Base-by-base conservation (phyloP, 2,888 invertebrate genomes). In the Orthosia incerta region DNA sequence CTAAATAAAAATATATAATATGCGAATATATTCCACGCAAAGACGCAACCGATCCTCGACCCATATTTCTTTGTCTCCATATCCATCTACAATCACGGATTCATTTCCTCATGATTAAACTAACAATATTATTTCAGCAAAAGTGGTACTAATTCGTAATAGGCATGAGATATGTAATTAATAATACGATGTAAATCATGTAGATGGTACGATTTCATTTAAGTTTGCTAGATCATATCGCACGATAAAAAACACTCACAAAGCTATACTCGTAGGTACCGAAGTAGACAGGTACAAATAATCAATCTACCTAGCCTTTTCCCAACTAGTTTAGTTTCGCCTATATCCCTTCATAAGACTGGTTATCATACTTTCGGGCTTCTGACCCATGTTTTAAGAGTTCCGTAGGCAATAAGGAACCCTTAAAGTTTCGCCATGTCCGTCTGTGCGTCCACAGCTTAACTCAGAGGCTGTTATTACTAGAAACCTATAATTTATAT, bases 141-240 rank as follows among this genome's bases (percentile, higher is more conserved):
- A 45, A 53, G 2, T 64, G 11, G 9, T 18, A 68, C n/a, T 16
- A 57, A 50, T 74, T 74, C 15, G 7, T 51, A 20, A 23, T n/a
- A 39, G 5, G 53, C 51, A 20, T 45, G 16, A 26, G 48, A 45
- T 31, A 73, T 13, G 3, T 61, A 67, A 73, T 63, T 64, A 74
- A 26, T 63, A 51, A 53, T 23, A 76, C 13, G 18, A 80, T 80
- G 76, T 79, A 80, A 31, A 77, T 53, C 50, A 56, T 74, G 56
- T 79, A 78, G 67, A 75, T 78, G 53, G 51, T 11, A 13, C 50
- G 51, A 74, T 66, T 74, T 50, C 48, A 66, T 46, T 59, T 23
- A n/a, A 53, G 59, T 50, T 31, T 18, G 20, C 59, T 80, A 20
- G 67, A 67, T 77, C 23, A 23, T 67, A 55, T 76, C 77, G 13